These are phyloP conservation scores for Hemicordylus capensis DNA, from an alignment of 2,113 vertebrate genomes.

Conservation along the genomic window DNA sequence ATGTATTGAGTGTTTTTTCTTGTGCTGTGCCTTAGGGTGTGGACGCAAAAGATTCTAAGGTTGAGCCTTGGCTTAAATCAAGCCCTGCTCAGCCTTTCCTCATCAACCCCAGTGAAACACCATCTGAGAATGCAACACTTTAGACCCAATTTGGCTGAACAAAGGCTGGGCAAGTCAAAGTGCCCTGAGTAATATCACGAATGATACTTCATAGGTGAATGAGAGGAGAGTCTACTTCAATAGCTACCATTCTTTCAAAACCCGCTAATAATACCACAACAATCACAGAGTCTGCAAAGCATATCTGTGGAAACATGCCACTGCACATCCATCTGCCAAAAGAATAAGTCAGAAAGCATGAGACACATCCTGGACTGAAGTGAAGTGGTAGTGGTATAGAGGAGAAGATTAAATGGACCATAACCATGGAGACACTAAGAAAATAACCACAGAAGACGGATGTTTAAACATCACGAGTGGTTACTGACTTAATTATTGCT, in stretches of 20 bases:
- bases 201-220: conserved; percentile 28
- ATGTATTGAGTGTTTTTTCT: no score
- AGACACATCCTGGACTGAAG: background rate
- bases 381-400: background rate
- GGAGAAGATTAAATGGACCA: background rate
- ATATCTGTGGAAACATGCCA: conserved; percentile 27
- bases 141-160: conserved; percentile 25
- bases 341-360: background rate
- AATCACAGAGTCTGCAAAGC: conserved; percentile 17
- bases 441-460: background rate
- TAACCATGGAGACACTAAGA: background rate
- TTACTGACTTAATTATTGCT: background rate
- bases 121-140: background rate
- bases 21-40: no score
- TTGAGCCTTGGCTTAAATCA: background rate
- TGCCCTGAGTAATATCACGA: background rate
- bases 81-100: background rate
- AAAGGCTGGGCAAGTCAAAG: background rate
- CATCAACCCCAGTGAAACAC: background rate
- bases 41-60: background rate
- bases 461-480: background rate
- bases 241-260: conserved; percentile 16
- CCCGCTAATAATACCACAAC: background rate
- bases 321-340: background rate
- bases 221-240: conserved; percentile 17